Percentiles rank a stretch among this genome's conserved stretches.
Evolutionary conservation across 2,113 vertebrate genomes (phyloP).

Genomic region (Ibidorhyncha struthersii): DNA sequence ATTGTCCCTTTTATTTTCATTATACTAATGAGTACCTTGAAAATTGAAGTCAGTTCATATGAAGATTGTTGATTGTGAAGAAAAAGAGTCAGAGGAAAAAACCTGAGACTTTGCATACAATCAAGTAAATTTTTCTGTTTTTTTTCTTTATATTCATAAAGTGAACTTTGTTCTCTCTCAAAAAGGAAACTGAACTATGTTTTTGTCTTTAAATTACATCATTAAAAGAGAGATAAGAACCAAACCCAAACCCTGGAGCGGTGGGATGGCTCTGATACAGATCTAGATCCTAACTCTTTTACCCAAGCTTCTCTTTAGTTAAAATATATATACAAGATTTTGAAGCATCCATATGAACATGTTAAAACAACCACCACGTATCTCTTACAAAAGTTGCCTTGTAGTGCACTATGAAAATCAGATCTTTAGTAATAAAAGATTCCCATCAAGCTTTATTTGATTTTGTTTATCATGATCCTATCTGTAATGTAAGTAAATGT

Average conservation of each 20-base stretch:
- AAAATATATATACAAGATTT: conserved; percentile 46
- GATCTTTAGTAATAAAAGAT: conserved; percentile 46
- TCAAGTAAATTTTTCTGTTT: neutral
- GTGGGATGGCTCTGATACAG: conserved; percentile 42
- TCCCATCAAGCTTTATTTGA: conserved; percentile 54
- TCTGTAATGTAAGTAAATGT: conserved; percentile 38
- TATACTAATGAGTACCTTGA: conserved; percentile 34
- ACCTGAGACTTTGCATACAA: neutral
- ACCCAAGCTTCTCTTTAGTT: conserved; percentile 39
- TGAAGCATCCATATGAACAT: conserved; percentile 47
- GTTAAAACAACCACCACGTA: conserved; percentile 57
- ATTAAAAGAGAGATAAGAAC: conserved; percentile 47
- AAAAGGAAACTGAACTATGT: conserved; percentile 46
- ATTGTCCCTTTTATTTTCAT: conserved; percentile 17
- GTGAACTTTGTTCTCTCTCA: conserved; percentile 53
- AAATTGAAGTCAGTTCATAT: conserved; percentile 38
- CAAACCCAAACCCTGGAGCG: conserved; percentile 57
- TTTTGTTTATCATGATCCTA: conserved; percentile 52
- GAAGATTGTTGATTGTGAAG: conserved; percentile 19
- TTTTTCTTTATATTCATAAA: conserved; percentile 22
- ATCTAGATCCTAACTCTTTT: conserved; percentile 49
- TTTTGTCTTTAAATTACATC: conserved; percentile 64
- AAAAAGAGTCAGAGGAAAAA: conserved; percentile 5
- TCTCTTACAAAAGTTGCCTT: conserved; percentile 46
- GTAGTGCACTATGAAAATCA: conserved; percentile 48